Conservation (phyloP, 2,888 invertebrate genomes). For the Halocaridina rubra region DNA sequence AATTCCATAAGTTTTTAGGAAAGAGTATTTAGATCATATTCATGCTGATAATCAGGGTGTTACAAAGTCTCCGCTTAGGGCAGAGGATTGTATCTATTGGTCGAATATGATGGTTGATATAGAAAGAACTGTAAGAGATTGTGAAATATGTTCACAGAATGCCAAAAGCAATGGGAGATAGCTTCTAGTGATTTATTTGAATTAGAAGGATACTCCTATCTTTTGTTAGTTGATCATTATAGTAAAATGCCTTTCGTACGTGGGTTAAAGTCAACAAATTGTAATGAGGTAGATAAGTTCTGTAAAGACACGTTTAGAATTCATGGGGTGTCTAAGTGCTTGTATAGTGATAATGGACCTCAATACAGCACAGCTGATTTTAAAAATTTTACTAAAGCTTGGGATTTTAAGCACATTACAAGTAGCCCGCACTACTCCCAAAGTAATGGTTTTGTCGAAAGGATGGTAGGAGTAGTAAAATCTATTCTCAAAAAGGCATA, state of each 20-base stretch:
- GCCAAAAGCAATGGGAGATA: no score
- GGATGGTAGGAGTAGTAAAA: neutral
- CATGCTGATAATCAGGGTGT: neutral
- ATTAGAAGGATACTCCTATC: no score
- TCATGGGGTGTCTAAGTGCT: neutral
- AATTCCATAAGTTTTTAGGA: neutral
- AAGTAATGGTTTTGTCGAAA: neutral
- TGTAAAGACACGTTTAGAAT: neutral
- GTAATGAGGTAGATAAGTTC: neutral
- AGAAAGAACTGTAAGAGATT: neutral
- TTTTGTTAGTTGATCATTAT: no score
- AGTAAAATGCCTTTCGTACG: no score
- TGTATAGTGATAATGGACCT: neutral
- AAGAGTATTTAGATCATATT: neutral
- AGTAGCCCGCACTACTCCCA: neutral
- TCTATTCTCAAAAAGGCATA: neutral
- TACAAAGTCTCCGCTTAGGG: no score
- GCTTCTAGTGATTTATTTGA: neutral
- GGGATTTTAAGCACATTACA: neutral
- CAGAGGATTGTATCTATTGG: neutral
- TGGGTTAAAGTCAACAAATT: neutral
- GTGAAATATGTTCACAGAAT: neutral
- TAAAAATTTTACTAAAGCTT: neutral
- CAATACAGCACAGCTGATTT: neutral
- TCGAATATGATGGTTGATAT: neutral